Evolutionary conservation across 2,113 vertebrate genomes (phyloP).

Genomic region (Rhinolophus ferrumequinum): DNA sequence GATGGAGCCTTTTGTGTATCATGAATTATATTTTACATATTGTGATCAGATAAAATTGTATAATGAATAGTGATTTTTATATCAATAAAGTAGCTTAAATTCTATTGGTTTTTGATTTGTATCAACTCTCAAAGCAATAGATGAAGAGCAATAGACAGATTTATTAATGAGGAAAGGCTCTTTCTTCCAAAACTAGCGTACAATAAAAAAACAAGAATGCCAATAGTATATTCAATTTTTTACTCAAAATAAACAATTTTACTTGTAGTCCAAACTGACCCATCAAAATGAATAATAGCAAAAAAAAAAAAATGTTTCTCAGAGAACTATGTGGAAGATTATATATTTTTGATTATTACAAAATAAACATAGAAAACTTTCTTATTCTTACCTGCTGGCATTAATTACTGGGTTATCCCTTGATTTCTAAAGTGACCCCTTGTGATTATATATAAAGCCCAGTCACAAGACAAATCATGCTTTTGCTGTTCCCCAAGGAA

Average conservation of each 20-base stretch:
- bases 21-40: conserved; percentile 1
- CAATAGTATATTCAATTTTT: not conserved
- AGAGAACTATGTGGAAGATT: not conserved
- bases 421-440: not conserved
- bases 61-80: not conserved
- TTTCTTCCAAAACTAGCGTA: not conserved
- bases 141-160: not conserved
- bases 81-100: not conserved
- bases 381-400: not conserved
- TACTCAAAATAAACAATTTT: not conserved
- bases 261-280: not conserved
- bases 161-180: not conserved
- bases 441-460: not conserved
- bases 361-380: not conserved
- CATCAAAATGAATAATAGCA: not conserved
- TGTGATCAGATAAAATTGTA: not conserved
- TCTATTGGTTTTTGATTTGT: not conserved
- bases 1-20: not conserved
- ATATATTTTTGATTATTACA: not conserved
- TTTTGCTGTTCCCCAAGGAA: not conserved
- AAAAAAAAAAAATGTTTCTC: not conserved
- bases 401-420: not conserved
- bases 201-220: not conserved
- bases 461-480: not conserved
- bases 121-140: not conserved